Evolutionary conservation across 1,140 invertebrate species (phyloP), one percentile per base, ranked within the genome.

Genomic region (Aphaenogaster floridana): DNA sequence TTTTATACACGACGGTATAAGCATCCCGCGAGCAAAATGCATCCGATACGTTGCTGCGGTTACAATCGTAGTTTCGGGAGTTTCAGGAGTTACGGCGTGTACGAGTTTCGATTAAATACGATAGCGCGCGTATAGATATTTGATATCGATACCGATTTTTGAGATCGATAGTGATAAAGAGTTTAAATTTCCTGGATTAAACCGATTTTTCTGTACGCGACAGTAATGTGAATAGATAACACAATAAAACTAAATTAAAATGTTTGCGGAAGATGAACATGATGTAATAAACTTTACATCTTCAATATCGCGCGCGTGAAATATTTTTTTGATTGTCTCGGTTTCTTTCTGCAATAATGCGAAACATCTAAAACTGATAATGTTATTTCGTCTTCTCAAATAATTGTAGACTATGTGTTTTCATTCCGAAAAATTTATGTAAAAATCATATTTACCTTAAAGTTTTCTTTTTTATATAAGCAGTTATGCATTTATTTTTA

Each of bases 141-240:
- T n/a, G 54, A 76, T 76, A 74, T 59, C 54, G 42, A 63, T 84
- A 76, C 9, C 34, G 54, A 76, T 63, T 76, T 84, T 63, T 45
- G 17, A 61, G 69, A 50, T 63, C 13, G 9, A 74, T 84, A 39
- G 48, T 50, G 15, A 13, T 21, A 57, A 39, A 52, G 5, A 45
- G 6, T 76, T 76, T 39, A 50, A 84, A 74, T 63, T 71, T 61
- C 34, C 28, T 50, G 28, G 2, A 15, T 42, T 83, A 5, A 42
- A 4, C 68, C 63, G 8, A 5, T 80, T 4, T 72, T 34, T 50
- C 21, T 17, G 4, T 36, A 4, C 15, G 21, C 50, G 50, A 13
- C 3, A 9, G 5, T 48, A 59, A 83, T 59, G 13, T 13, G 21
- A 72, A 68, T 11, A 71, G 72, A 72, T 48, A 72, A 42, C 3